A percentile compares a stretch with the other conserved stretches of the same genome.
Conservation (phyloP, 1,140 invertebrate genomes). For the Drosophila erecta region DNA sequence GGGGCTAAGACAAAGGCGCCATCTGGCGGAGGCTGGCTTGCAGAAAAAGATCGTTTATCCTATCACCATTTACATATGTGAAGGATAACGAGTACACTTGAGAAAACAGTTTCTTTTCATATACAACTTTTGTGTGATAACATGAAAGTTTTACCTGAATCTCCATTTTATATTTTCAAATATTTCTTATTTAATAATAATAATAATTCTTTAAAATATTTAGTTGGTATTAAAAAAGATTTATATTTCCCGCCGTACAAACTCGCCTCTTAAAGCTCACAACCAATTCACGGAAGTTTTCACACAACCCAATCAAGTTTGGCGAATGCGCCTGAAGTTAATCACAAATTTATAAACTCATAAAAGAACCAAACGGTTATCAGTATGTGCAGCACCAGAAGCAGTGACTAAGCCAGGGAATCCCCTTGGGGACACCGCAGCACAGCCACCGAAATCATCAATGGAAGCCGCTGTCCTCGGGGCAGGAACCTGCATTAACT, state of each 20-base stretch:
- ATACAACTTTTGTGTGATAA: no score
- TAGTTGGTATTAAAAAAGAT: no score
- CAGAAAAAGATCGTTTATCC: conserved; percentile 36
- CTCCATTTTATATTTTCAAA: no score
- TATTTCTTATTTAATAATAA: no score
- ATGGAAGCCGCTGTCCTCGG: conserved; percentile 34
- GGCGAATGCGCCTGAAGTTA: conserved; percentile 51
- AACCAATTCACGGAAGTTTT: background rate
- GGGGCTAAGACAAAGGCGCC: conserved; percentile 65
- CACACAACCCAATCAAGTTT: conserved; percentile 52
- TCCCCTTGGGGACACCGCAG: conserved; percentile 29
- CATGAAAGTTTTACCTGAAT: no score
- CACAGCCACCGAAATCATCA: conserved; percentile 19
- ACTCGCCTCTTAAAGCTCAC: background rate
- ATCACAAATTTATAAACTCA: conserved; percentile 83
- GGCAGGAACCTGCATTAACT: conserved; percentile 55
- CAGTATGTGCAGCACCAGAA: conserved; percentile 63
- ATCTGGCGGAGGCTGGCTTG: conserved; percentile 44
- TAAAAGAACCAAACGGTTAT: conserved; percentile 83
- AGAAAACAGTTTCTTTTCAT: background rate
- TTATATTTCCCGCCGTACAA: background rate
- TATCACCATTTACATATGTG: conserved; percentile 42
- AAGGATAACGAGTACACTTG: conserved; percentile 13
- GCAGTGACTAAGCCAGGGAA: conserved; percentile 9
- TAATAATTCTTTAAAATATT: no score